phyloP scores from a whole-genome alignment of 2,888 invertebrate species.

The Rhaphigaster nebulosa region DNA sequence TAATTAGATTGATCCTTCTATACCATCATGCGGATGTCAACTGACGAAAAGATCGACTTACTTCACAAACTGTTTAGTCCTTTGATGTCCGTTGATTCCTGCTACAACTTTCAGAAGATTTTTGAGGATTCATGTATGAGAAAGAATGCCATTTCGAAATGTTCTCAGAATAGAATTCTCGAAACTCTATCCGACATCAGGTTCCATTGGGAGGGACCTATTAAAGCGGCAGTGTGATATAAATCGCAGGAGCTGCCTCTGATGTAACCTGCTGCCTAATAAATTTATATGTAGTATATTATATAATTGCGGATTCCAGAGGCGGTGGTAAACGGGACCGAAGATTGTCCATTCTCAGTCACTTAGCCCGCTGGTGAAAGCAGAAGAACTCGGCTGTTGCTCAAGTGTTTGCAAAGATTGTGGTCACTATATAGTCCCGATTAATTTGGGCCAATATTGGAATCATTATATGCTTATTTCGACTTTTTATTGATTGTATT shows the following conservation, averaged over 20 bases:
- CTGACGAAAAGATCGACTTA: too few species aligned
- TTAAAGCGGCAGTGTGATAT: background rate
- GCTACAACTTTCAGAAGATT: background rate
- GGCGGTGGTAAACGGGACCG: background rate
- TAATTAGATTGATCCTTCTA: too few species aligned
- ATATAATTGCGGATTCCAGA: constrained; percentile 12
- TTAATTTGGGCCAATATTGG: background rate
- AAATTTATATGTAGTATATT: constrained; percentile 13
- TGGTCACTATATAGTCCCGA: background rate
- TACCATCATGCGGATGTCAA: too few species aligned
- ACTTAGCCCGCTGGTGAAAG: background rate
- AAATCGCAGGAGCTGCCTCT: background rate
- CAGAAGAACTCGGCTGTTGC: background rate
- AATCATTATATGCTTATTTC: background rate
- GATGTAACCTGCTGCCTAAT: background rate
- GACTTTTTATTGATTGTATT: background rate
- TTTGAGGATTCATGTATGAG: background rate
- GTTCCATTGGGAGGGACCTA: background rate
- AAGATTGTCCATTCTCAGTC: background rate
- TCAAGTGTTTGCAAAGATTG: background rate
- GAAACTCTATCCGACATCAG: background rate
- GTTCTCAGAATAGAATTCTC: background rate
- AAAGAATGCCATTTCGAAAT: background rate
- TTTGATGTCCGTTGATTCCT: background rate
- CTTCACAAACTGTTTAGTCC: too few species aligned